These are phyloP conservation scores for Manacus vitellinus DNA, from an alignment of 2,113 vertebrate genomes.

Conservation along the genomic window DNA sequence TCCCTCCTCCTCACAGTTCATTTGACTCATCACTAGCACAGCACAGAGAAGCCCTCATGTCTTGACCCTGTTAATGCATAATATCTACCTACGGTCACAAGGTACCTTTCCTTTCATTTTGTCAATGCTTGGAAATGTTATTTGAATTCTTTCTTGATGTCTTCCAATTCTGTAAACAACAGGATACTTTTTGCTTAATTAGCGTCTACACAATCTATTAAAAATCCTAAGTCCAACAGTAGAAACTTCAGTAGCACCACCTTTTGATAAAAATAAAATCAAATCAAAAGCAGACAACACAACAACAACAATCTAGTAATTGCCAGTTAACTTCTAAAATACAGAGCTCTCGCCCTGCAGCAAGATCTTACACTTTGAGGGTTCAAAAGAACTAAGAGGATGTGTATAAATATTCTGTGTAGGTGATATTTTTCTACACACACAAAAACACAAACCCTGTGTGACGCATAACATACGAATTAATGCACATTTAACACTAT, in stretches of 20 bases:
- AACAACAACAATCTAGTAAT: background rate
- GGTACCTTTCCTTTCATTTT: background rate
- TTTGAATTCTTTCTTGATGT: background rate
- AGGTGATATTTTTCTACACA: background rate
- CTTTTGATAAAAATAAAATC: background rate
- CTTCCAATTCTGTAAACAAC: background rate
- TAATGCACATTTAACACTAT: slow-evolving; percentile 37
- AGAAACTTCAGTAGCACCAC: background rate
- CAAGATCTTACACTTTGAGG: background rate
- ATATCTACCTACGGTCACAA: background rate
- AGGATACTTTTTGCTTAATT: background rate
- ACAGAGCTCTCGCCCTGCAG: background rate
- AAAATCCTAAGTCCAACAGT: background rate
- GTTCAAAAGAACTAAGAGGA: background rate
- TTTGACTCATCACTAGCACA: background rate
- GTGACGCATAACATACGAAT: background rate
- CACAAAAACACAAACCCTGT: background rate
- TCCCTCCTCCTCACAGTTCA: background rate
- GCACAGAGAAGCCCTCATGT: background rate
- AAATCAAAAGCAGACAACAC: background rate
- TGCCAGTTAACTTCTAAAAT: background rate
- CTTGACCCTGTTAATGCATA: background rate
- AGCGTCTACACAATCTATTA: fast-evolving
- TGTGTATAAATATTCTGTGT: background rate
- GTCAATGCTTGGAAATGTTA: background rate